phyloP scores from a whole-genome alignment of 2,113 vertebrate genomes.

The Orientallactaga bullata region DNA sequence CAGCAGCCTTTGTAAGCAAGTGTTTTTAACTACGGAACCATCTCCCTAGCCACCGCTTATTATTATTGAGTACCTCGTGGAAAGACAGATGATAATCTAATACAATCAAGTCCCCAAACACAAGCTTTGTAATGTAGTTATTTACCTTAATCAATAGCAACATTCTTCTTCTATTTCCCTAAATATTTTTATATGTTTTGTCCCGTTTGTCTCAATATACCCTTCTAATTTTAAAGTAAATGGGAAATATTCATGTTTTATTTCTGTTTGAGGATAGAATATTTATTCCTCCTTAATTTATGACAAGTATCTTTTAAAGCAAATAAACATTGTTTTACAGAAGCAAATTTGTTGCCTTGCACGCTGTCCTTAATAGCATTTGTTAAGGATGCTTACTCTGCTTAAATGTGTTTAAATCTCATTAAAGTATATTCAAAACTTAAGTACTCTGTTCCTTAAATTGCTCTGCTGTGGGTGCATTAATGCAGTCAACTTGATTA shows the following conservation, averaged over 20 bases:
- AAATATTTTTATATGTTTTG: background rate
- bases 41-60: no score
- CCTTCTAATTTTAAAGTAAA: background rate
- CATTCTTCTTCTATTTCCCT: background rate
- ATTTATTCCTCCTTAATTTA: slow-evolving; percentile 41
- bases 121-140: background rate
- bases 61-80: background rate
- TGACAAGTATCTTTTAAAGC: slow-evolving; percentile 38
- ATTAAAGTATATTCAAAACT: slow-evolving; percentile 66
- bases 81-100: background rate
- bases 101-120: background rate
- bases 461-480: slow-evolving; percentile 50
- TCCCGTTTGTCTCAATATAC: background rate
- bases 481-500: slow-evolving; percentile 65
- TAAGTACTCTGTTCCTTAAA: slow-evolving; percentile 48
- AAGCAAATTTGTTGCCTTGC: slow-evolving; percentile 47
- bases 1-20: no score
- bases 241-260: background rate
- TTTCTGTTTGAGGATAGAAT: background rate
- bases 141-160: background rate
- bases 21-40: no score
- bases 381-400: slow-evolving; percentile 69
- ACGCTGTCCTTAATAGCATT: slow-evolving; percentile 48
- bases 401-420: slow-evolving; percentile 72
- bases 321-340: slow-evolving; percentile 56